Base-by-base conservation (phyloP, 2,797 vertebrate species). In the Cyclopterus lumpus region DNA sequence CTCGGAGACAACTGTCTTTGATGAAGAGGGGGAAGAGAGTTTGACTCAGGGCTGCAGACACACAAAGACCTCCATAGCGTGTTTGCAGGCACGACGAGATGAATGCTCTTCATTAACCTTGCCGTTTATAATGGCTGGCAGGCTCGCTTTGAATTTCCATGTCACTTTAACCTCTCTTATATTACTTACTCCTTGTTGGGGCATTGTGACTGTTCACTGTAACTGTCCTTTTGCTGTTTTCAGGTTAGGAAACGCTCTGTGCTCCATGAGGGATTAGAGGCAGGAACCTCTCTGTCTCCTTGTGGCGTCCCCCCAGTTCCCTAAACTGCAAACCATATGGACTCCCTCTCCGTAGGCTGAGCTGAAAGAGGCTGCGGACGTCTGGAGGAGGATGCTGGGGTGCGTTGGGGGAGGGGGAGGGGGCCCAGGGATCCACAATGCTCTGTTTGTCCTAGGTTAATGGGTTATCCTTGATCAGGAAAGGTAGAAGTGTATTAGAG, bases 241-340 rank as follows among this genome's bases (percentile, higher is more conserved):
- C 46, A 46, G 48, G 77, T 75, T 83, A 59, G 59, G 58, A 76
- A 77, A 73, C 42, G 26, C 46, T 26, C n/a, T 61, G n/a, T 57
- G 73, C 66, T 85, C 75, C 85, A 85, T 80, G 74, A 83, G 86
- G 86, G 80, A 90, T 80, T 81, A 54, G 26, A 84, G 59, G 68
- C 85, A 90, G 90, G 89, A 91, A 89, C 84, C 77, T 77, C 53
- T 84, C 77, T 12, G 74, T 87, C 80, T 90, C 79, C 66, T 66
- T 15, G 65, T 49, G 58, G 73, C 73, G 3, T 11, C 11, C 15
- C 58, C 30, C 48, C 32, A 70, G 55, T 55, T 79, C 72, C 83
- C 85, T 88, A 79, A 92, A 87, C 90, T 83, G 67, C 80, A 91
- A 88, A 92, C 86, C 91, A 92, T 86, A 92, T 93, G 92, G 86